Evolutionary conservation across 2,113 vertebrate genomes (phyloP).

Genomic region (Dromas ardeola): DNA sequence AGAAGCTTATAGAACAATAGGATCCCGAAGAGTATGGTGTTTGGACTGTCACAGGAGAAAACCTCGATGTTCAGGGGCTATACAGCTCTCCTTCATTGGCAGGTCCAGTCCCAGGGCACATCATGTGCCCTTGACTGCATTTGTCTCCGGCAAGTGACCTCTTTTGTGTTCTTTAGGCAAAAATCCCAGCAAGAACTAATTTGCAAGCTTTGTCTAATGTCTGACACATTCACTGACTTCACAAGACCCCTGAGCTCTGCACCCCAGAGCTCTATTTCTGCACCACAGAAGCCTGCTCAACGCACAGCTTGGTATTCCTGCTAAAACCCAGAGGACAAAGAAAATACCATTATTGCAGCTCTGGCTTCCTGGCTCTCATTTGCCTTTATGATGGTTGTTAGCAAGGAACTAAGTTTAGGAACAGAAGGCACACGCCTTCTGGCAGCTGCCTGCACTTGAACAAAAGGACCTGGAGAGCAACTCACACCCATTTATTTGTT

Average conservation of each 20-base stretch:
- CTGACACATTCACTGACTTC: not conserved
- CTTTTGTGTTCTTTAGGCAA: not conserved
- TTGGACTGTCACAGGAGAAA: not conserved
- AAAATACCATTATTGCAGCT: not conserved
- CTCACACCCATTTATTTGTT: not conserved
- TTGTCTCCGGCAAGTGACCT: rapidly evolving
- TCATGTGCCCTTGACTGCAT: rapidly evolving
- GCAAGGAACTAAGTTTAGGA: not conserved
- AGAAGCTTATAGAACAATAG: not conserved
- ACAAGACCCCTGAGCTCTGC: not conserved
- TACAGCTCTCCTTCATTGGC: not conserved
- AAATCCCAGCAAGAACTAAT: not conserved
- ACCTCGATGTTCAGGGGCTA: not conserved
- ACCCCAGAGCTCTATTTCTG: not conserved
- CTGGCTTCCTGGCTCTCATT: not conserved
- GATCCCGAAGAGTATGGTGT: not conserved
- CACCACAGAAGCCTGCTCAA: not conserved
- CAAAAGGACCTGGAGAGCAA: not conserved
- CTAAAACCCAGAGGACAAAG: not conserved
- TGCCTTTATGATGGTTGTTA: not conserved
- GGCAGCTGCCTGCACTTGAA: not conserved
- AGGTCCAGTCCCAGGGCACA: not conserved
- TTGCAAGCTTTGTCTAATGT: not conserved
- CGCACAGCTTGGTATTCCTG: not conserved
- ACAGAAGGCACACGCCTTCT: not conserved